Evolutionary conservation across 1,140 invertebrate genomes (phyloP).

Genomic region (Diachasmimorpha longicaudata): DNA sequence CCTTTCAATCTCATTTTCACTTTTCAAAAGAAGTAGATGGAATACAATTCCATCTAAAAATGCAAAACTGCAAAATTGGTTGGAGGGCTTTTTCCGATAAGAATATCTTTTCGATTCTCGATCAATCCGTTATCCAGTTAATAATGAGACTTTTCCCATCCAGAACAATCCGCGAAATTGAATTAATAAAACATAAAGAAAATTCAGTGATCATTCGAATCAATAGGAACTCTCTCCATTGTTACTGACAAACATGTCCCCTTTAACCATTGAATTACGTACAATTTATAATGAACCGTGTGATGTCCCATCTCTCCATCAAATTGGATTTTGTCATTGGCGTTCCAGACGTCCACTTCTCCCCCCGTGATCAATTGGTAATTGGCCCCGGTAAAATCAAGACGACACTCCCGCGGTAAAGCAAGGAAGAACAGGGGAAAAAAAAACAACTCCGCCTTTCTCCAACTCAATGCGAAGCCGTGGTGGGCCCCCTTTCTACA

Average conservation of each 20-base stretch:
- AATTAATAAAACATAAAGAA: not conserved
- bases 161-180: not conserved
- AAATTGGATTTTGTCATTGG: constrained; percentile 36
- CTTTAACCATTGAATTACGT: constrained; percentile 37
- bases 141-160: not conserved
- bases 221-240: not conserved
- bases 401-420: constrained; percentile 31
- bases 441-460: constrained; percentile 34
- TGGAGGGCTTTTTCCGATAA: too few species aligned
- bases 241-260: not conserved
- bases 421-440: constrained; percentile 13
- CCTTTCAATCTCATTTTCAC: constrained; percentile 3
- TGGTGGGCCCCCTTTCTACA: not conserved
- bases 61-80: not conserved
- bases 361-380: constrained; percentile 49
- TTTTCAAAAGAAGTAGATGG: not conserved
- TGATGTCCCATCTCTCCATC: constrained; percentile 29
- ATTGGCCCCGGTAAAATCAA: constrained; percentile 40
- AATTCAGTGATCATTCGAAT: too few species aligned
- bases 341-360: constrained; percentile 22
- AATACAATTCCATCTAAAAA: not conserved
- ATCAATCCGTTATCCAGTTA: not conserved
- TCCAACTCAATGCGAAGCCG: not conserved
- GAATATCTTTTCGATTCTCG: not conserved
- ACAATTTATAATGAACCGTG: constrained; percentile 44